Conservation (phyloP, 2,888 invertebrate species). For the Subacronicta megacephala region DNA sequence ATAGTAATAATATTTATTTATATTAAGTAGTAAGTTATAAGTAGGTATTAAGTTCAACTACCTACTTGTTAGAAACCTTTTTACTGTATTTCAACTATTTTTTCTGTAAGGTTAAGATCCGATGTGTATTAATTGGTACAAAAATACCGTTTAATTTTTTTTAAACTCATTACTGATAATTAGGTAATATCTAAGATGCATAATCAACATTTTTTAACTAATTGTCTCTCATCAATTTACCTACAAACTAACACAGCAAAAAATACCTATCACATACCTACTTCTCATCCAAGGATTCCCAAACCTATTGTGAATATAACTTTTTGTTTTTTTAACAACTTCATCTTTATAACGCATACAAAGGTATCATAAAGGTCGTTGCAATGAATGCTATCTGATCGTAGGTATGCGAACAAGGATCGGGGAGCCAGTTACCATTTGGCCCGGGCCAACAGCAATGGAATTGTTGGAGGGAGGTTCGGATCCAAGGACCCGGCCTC, state of each 20-base stretch:
- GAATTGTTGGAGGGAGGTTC: slow-evolving; percentile 92
- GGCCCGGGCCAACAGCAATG: slow-evolving; percentile 91
- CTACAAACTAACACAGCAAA: slow-evolving; percentile 10
- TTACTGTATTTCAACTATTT: no score
- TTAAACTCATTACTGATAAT: no score
- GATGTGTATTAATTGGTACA: no score
- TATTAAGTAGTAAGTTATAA: no score
- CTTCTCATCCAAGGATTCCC: slow-evolving; percentile 33
- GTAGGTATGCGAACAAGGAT: slow-evolving; percentile 91
- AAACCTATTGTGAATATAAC: slow-evolving; percentile 42
- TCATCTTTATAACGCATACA: slow-evolving; percentile 34
- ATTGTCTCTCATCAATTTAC: background rate
- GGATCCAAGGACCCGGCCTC: slow-evolving; percentile 93
- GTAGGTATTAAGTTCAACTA: no score
- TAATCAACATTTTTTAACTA: no score
- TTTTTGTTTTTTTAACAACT: slow-evolving; percentile 31
- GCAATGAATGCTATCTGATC: slow-evolving; percentile 54
- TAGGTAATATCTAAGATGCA: no score
- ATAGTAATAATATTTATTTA: no score
- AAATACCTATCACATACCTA: slow-evolving; percentile 34
- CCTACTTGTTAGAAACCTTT: no score
- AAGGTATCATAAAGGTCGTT: slow-evolving; percentile 42
- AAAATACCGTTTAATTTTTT: no score
- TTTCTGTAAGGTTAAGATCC: no score
- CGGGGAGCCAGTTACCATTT: slow-evolving; percentile 92